Evolutionary conservation across 2,797 vertebrate genomes (phyloP).

Genomic region (Chelon auratus): DNA sequence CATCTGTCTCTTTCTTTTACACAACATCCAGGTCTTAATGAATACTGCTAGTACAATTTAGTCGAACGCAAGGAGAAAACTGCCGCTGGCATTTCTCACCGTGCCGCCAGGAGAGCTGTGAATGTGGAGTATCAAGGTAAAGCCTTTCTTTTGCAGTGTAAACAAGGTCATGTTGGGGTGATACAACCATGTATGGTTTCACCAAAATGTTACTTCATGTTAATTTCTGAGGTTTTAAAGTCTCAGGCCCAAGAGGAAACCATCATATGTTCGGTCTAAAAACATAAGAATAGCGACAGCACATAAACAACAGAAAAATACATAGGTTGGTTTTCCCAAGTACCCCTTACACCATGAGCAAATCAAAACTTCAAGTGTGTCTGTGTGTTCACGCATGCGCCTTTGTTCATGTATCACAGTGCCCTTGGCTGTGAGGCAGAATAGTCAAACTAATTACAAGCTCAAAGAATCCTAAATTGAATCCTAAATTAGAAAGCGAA

Average conservation of each 20-base stretch:
- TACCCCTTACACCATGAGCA: conserved; percentile 10
- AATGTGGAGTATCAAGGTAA: background rate
- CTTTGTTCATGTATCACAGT: conserved; percentile 34
- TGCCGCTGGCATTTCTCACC: conserved; percentile 16
- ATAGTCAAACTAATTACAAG: conserved; percentile 77
- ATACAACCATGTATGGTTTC: background rate
- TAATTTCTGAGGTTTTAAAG: conserved; percentile 23
- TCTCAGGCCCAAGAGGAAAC: background rate
- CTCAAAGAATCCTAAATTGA: conserved; percentile 78
- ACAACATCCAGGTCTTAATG: conserved; percentile 60
- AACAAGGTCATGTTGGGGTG: conserved; percentile 25
- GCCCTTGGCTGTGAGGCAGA: conserved; percentile 69
- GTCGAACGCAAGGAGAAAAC: conserved; percentile 14
- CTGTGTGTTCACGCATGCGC: conserved; percentile 22
- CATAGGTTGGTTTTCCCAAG: background rate
- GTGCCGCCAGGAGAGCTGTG: conserved; percentile 4
- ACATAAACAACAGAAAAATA: too few species aligned
- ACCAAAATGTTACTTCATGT: background rate
- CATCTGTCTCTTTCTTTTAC: conserved; percentile 61
- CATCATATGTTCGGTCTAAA: background rate
- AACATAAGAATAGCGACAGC: background rate
- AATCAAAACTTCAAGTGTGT: conserved; percentile 20
- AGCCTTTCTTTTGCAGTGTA: conserved; percentile 2
- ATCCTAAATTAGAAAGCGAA: conserved; percentile 82
- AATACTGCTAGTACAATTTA: conserved; percentile 23